Evolutionary conservation across 1,140 invertebrate genomes (phyloP), one percentile per base, ranked within the genome.

Genomic region (Mamestra configurata): DNA sequence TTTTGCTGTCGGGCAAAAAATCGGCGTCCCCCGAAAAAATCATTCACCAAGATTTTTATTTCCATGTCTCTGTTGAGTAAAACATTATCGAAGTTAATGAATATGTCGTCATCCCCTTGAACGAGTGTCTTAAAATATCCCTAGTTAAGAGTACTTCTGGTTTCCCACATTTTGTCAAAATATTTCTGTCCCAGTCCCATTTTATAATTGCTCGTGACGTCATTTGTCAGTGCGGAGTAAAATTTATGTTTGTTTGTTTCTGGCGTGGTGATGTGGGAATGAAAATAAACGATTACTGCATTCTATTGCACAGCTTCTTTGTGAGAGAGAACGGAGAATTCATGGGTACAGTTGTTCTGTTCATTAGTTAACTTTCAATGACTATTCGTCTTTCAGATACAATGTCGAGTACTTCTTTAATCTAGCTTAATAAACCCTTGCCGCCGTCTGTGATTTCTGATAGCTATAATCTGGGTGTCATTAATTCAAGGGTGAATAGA

Each of bases 171-270:
- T 57, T 57, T 18, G 59, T 18, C 27, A 64, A 40, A 37, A 37
- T 37, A 64, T 64, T 37, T 37, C 35, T 46, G n/a, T 37, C 20
- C 51, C 20, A 24, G 8, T 24, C 11, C 51, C 20, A n/a, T 40
- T 31, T 64, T 40, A 37, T 37, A 64, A 37, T 31, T 35, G 18
- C n/a, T 64, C 1, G 35, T 40, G 59, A 64, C 59, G 5, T 20
- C 31, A 64, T 64, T 37, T 20, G 59, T 40, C 59, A 64, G 31
- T 40, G 8, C 59, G 0, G 15, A 64, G n/a, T 61, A 40, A 37
- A 20, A 64, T 64, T 55, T 55, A 64, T 37, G 57, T 37, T 20
- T 35, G 57, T 61, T 61, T 64, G 59, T 64, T 64, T 40, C 57
- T 64, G 31, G 4, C 31, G n/a, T 37, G n/a, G 5, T 40, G 35